phyloP scores from a whole-genome alignment of 1,140 invertebrate genomes.

The Paraescarpia echinospica region DNA sequence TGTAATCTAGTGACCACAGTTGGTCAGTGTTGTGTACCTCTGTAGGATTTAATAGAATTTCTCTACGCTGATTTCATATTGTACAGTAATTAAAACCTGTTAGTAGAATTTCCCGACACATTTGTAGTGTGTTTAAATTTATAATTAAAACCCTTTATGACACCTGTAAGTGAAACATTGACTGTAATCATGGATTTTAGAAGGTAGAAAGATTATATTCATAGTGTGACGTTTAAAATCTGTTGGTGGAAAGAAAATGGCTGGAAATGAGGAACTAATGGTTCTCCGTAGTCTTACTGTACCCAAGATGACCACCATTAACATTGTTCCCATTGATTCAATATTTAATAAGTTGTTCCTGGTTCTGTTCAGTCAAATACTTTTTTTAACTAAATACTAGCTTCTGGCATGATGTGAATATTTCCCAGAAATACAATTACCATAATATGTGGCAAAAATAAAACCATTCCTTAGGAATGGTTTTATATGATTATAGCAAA shows the following conservation, averaged over 20 bases:
- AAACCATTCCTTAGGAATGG: neutral
- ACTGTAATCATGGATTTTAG: neutral
- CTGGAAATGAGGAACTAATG: neutral
- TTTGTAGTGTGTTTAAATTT: no score
- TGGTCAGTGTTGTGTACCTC: neutral
- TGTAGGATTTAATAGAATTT: neutral
- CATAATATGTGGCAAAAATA: neutral
- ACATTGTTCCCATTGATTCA: neutral
- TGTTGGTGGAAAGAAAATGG: neutral
- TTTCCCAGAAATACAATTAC: neutral
- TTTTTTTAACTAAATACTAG: neutral
- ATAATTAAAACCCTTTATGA: neutral
- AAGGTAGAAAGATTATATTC: neutral
- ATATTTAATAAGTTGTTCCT: neutral
- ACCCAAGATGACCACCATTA: neutral
- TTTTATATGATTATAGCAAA: no score
- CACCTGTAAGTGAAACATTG: neutral
- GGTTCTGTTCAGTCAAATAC: neutral
- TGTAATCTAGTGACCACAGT: neutral
- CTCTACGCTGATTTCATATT: neutral
- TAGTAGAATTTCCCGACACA: neutral
- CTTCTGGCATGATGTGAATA: neutral
- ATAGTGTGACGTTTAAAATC: neutral
- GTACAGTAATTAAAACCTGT: neutral
- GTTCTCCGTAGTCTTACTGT: neutral